A percentile compares a stretch with the other conserved stretches of the same genome.
These are phyloP conservation scores for Megaceryle torquata DNA, from an alignment of 2,113 vertebrate genomes.

Conservation along the genomic window DNA sequence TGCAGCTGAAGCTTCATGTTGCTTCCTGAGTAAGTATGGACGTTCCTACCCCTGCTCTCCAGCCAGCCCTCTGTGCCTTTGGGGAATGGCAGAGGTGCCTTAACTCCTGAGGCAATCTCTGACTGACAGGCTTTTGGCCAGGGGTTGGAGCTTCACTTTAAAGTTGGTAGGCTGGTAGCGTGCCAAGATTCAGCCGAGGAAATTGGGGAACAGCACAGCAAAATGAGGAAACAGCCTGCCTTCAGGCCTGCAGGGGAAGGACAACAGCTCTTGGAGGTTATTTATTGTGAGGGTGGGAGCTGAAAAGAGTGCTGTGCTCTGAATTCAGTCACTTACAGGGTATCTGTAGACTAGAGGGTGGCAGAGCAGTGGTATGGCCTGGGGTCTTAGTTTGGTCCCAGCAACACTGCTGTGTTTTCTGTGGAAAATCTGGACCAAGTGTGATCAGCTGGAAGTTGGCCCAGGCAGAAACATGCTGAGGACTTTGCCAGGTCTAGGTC, in stretches of 20 bases:
- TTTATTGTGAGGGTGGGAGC: neutral
- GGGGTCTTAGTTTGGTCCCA: neutral
- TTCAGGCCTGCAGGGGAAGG: neutral
- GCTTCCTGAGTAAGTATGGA: neutral
- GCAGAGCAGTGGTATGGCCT: neutral
- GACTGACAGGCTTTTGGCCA: neutral
- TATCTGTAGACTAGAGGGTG: neutral
- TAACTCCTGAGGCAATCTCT: neutral
- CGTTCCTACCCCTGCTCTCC: neutral
- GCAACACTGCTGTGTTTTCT: neutral
- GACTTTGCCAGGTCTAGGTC: neutral
- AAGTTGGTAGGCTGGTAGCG: slow-evolving; percentile 12
- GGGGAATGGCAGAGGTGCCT: neutral
- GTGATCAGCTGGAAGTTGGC: neutral
- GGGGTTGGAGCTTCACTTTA: neutral
- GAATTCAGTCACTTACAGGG: neutral
- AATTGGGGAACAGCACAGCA: neutral
- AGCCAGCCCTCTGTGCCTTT: neutral
- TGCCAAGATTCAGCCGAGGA: neutral
- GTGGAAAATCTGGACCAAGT: neutral
- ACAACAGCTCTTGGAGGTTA: neutral
- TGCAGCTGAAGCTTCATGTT: neutral
- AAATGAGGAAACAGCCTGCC: neutral
- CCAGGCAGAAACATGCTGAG: neutral
- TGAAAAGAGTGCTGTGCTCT: neutral